Base-by-base conservation (phyloP, 37 sponge, comb jelly and placozoan species). In the Aphrocallistes beatrix region DNA sequence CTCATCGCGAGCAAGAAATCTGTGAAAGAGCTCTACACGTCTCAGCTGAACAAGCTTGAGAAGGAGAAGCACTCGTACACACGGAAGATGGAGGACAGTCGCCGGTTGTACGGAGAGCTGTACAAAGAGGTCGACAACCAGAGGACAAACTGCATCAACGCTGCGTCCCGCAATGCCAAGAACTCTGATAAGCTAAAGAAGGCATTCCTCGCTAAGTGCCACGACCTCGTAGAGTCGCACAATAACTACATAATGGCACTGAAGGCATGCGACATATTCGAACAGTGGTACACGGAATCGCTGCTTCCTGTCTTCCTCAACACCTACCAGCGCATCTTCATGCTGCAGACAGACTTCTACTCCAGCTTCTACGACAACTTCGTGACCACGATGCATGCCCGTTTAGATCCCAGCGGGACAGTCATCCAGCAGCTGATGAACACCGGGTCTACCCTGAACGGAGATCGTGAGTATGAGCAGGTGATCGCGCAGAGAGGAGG, bases 331-430 rank as follows among this genome's bases (percentile, higher is more conserved):
- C 25, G 75, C 32, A 60, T 60, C 10, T 30, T 60, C 10, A 60
- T 60, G 75, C 34, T 60, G 3, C 75, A 60, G 75, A 60, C 75
- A 3, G 75, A 60, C 75, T 60, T 25, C 34, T 60, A 60, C 75
- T 60, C 75, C 75, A 60, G 75, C 75, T 60, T 60, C 75, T 60
- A 60, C 34, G 75, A 60, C 34, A 60, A 60, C 75, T 30, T 60
- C 25, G 75, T 60, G 6, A 19, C 17, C 34, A 60, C 75, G 34
- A 3, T 60, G n/a, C 75, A 60, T 30, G 32, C 6, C 3, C 25
- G n/a, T 3, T 30, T 60, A 6, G 75, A 60, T 13, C 75, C 75
- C 34, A 13, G 3, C 3, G 10, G 28, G 3, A 3, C 3, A 6
- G 28, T 60, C 3, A 60, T 3, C 3, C 75, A 28, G 34, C 75